Percentiles rank a stretch among this genome's conserved stretches.
Evolutionary conservation across 2,797 vertebrate species (phyloP).

Genomic region (Iguana delicatissima): DNA sequence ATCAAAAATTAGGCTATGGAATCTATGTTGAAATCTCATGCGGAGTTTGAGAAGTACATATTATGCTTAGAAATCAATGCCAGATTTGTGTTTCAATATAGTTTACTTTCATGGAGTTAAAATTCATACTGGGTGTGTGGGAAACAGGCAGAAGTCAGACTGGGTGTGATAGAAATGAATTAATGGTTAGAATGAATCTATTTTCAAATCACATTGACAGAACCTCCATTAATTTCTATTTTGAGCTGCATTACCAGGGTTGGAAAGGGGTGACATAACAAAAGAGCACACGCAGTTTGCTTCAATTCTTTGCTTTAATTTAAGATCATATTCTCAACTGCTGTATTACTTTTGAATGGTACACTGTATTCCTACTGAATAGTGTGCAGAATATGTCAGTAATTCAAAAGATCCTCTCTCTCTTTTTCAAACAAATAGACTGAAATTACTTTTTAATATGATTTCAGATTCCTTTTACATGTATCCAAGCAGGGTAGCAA

Average conservation of each 20-base stretch:
- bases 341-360: slow-evolving; percentile 22
- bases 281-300: background rate
- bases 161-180: background rate
- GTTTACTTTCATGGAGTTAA: slow-evolving; percentile 21
- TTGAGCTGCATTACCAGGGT: background rate
- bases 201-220: slow-evolving; percentile 45
- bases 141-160: slow-evolving; percentile 1
- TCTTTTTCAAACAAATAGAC: background rate
- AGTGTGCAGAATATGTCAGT: background rate
- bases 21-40: background rate
- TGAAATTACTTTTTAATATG: slow-evolving; percentile 14
- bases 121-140: background rate
- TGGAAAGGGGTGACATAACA: slow-evolving; percentile 32
- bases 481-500: background rate
- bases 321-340: slow-evolving; percentile 9
- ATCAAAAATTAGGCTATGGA: background rate
- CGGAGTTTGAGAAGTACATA: background rate
- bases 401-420: slow-evolving; percentile 16
- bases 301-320: slow-evolving; percentile 36
- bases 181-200: slow-evolving; percentile 31
- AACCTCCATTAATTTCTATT: slow-evolving; percentile 17
- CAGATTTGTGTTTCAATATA: background rate
- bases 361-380: background rate
- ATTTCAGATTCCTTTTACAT: slow-evolving; percentile 28
- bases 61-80: background rate